These are phyloP conservation scores for Bembecia ichneumoniformis DNA, from an alignment of 2,888 invertebrate species.

Conservation along the genomic window DNA sequence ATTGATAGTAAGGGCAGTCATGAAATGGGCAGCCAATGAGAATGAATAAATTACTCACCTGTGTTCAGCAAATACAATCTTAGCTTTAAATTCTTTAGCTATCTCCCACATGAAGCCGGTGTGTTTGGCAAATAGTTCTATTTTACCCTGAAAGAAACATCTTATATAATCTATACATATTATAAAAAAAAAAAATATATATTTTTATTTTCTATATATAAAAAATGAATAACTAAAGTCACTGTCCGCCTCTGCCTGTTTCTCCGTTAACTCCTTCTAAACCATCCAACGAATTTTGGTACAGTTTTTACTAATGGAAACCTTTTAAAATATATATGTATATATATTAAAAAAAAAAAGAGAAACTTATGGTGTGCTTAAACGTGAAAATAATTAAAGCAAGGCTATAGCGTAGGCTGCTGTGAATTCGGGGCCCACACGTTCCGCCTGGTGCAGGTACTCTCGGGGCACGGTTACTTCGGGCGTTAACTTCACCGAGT, in stretches of 20 bases:
- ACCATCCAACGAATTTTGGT: background rate
- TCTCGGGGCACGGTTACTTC: too few species aligned
- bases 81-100: constrained; percentile 83
- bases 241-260: background rate
- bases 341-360: too few species aligned
- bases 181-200: background rate
- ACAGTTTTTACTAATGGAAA: too few species aligned
- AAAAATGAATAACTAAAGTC: too few species aligned
- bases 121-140: constrained; percentile 90
- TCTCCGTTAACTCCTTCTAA: background rate
- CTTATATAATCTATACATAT: background rate
- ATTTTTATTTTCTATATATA: too few species aligned
- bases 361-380: too few species aligned
- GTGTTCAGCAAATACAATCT: constrained; percentile 94
- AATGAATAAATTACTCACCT: constrained; percentile 54
- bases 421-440: too few species aligned
- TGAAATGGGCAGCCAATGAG: background rate
- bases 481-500: too few species aligned
- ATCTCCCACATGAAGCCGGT: constrained; percentile 96
- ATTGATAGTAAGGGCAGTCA: background rate
- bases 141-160: constrained; percentile 75
- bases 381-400: too few species aligned
- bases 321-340: too few species aligned
- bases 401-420: too few species aligned
- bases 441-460: too few species aligned